Base-by-base conservation (phyloP, 2,888 invertebrate species). In the Lumbricus terrestris region DNA sequence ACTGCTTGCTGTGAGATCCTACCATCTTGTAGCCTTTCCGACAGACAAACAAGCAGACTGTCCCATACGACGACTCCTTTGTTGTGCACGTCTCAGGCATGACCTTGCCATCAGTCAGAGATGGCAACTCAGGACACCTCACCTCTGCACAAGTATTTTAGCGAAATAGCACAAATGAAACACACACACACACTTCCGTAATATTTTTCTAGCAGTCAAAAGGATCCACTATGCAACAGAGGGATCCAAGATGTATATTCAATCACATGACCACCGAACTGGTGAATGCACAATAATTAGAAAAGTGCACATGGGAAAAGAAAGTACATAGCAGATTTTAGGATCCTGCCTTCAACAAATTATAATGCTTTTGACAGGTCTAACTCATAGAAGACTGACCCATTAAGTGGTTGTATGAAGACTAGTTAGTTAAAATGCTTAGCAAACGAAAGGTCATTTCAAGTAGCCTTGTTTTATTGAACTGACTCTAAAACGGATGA, bases 21-120 rank as follows among this genome's bases (percentile, higher is more conserved):
- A 95, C 94, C 13, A 96, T 93, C 82, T 95, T 95, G 93, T 96
- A 97, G 11, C 97, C 97, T 13, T 95, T 93, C n/a, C 95, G 94
- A 93, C 97, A 97, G 15, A 94, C 93, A 88, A 96, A 95, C 29
- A 95, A 95, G 93, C 97, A 97, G 37, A 95, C 96, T 38, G 96
- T 96, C 0, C 96, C 96, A 93, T 96, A 96, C 0, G 95, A 94
- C 69, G 96, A 96, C 92, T 96, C 96, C 8, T 92, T 35, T 93
- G 94, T 33, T 1, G 95, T 95, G 93, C 97, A 97, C 16, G 95
- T 95, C 23, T 94, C 93, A 0, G 96, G 96, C 47, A 94, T 95
- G 29, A 96, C 95, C 29, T 35, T 89, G 18, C 92, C 92, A 82
- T 90, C 91, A 33, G 47, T 42, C 23, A 92, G 82, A 0, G 89